These are phyloP conservation scores for Cettia cetti DNA, from an alignment of 2,113 vertebrate genomes.

Conservation along the genomic window DNA sequence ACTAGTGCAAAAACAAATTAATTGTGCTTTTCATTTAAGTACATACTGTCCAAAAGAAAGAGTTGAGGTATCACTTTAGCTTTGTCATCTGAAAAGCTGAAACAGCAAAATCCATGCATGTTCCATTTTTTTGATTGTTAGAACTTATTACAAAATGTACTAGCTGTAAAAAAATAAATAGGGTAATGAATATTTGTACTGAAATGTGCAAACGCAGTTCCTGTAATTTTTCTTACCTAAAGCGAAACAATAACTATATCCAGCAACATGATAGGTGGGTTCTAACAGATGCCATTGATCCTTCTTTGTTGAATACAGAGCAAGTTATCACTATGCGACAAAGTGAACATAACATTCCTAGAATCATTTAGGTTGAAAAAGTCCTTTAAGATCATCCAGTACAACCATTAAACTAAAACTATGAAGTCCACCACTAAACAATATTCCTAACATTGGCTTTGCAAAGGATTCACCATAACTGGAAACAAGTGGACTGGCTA, in stretches of 20 bases:
- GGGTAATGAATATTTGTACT: background rate
- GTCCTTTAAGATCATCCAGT: background rate
- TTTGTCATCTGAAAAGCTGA: background rate
- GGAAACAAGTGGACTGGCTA: background rate
- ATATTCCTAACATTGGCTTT: background rate
- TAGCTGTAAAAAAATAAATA: background rate
- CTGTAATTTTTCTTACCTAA: background rate
- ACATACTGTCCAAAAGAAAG: background rate
- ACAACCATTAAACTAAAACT: background rate
- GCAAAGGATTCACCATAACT: background rate
- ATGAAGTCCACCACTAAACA: background rate
- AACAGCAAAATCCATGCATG: background rate
- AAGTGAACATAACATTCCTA: conserved; percentile 23
- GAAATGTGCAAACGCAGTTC: background rate
- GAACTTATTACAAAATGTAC: background rate
- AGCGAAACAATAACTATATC: background rate
- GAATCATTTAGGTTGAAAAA: background rate
- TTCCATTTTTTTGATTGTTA: background rate
- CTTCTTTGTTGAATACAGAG: conserved; percentile 53
- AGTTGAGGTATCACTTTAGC: background rate
- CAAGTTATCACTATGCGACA: conserved; percentile 36
- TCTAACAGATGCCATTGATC: conserved; percentile 10
- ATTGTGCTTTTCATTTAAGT: background rate
- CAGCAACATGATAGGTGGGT: conserved; percentile 20
- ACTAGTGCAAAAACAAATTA: background rate